A percentile compares a stretch with the other conserved stretches of the same genome.
Evolutionary conservation across 1,140 invertebrate species (phyloP).

Genomic region (Pseudomyrmex flavicornis): DNA sequence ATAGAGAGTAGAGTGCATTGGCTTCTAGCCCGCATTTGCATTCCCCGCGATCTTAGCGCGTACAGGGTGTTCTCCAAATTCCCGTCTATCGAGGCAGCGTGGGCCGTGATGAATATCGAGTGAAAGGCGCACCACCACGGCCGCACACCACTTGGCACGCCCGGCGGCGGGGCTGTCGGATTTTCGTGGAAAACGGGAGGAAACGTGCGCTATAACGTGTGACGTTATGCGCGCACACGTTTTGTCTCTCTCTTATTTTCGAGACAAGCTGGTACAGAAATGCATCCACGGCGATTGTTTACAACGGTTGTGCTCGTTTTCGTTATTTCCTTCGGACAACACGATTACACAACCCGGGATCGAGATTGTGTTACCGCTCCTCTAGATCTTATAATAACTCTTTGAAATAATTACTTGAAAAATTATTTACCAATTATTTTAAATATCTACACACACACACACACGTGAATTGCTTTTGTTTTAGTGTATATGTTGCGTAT

Average conservation of each 20-base stretch:
- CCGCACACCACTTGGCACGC: conserved; percentile 42
- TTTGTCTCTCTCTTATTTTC: conserved; percentile 32
- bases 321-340: too few relatives aligned
- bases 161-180: neutral
- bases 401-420: too few relatives aligned
- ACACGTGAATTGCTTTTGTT: too few relatives aligned
- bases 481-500: too few relatives aligned
- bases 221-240: neutral
- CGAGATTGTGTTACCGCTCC: neutral
- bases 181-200: conserved; percentile 67
- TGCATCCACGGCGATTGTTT: conserved; percentile 32
- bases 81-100: conserved; percentile 33
- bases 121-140: conserved; percentile 49
- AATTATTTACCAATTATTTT: neutral
- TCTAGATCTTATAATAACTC: neutral
- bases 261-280: conserved; percentile 21
- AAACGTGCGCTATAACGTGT: neutral
- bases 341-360: too few relatives aligned
- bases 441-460: too few relatives aligned
- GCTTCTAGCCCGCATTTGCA: conserved; percentile 66
- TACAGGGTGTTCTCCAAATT: conserved; percentile 66
- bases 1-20: conserved; percentile 29
- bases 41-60: conserved; percentile 45
- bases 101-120: conserved; percentile 63
- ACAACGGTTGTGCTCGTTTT: conserved; percentile 13